These are phyloP conservation scores for Sebastes cheni DNA, from an alignment of 2,797 vertebrate species.

Conservation along the genomic window DNA sequence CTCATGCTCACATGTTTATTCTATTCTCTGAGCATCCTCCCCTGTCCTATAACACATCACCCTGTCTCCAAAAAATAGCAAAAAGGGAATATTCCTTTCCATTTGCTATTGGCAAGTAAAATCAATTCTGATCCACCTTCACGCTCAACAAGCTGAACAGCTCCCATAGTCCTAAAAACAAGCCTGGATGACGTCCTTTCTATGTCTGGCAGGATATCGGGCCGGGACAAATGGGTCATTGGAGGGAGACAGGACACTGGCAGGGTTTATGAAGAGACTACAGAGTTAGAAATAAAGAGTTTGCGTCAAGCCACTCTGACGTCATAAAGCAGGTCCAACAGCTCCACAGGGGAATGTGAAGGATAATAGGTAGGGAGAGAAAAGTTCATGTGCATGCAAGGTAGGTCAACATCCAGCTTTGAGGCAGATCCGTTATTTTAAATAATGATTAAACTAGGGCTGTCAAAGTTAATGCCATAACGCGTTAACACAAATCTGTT, in stretches of 20 bases:
- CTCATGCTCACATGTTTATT: background rate
- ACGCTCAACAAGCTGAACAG: slow-evolving; percentile 14
- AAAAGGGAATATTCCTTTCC: background rate
- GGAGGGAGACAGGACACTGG: background rate
- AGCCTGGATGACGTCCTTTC: background rate
- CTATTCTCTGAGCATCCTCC: background rate
- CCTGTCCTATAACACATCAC: background rate
- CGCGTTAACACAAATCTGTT: too few relatives aligned
- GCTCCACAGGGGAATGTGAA: background rate
- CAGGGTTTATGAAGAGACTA: background rate
- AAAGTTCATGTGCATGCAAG: background rate
- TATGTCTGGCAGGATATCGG: background rate
- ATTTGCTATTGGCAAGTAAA: background rate
- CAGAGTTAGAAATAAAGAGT: background rate
- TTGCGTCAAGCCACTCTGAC: slow-evolving; percentile 25
- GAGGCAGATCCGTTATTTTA: background rate
- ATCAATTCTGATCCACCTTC: slow-evolving; percentile 11
- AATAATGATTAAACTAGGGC: background rate
- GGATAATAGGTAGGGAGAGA: background rate
- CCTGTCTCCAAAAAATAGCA: background rate
- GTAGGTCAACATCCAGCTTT: background rate
- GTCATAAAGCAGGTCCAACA: background rate
- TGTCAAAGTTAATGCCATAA: too few relatives aligned
- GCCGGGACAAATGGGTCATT: background rate
- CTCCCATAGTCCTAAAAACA: slow-evolving; percentile 5